Evolutionary conservation across 2,113 vertebrate genomes (phyloP).

Genomic region (Helogale parvula): DNA sequence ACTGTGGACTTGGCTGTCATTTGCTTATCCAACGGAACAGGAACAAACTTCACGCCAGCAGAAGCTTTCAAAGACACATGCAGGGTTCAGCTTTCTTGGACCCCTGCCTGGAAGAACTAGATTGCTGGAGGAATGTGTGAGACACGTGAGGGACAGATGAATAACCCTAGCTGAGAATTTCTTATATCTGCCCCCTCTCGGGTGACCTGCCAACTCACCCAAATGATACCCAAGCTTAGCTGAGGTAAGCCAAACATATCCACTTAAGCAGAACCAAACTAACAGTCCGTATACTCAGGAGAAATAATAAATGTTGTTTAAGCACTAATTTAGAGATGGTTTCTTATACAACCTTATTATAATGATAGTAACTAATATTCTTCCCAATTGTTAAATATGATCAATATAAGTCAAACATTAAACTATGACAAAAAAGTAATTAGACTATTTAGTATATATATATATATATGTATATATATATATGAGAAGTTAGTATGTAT

Average conservation of each 20-base stretch:
- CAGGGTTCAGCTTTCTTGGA: neutral
- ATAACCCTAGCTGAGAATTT: neutral
- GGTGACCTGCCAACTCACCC: neutral
- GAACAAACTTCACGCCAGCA: neutral
- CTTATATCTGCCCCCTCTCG: neutral
- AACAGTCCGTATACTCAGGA: neutral
- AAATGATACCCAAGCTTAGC: neutral
- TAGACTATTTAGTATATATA: neutral
- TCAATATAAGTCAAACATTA: neutral
- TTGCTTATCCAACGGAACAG: neutral
- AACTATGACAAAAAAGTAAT: constrained; percentile 11
- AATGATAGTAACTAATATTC: neutral
- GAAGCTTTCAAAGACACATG: neutral
- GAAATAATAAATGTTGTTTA: neutral
- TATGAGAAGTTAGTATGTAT: neutral
- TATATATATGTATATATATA: neutral
- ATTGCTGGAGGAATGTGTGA: neutral
- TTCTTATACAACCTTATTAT: neutral
- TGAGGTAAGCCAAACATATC: neutral
- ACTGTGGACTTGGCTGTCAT: neutral
- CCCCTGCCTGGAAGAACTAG: neutral
- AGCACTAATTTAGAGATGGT: neutral
- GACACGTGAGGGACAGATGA: neutral
- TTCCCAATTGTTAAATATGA: neutral
- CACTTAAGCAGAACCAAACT: neutral